A percentile compares a stretch with the other conserved stretches of the same genome.
Conservation (phyloP, 53 echinoderm and acorn worm species). For the Hippasteria phrygiana region DNA sequence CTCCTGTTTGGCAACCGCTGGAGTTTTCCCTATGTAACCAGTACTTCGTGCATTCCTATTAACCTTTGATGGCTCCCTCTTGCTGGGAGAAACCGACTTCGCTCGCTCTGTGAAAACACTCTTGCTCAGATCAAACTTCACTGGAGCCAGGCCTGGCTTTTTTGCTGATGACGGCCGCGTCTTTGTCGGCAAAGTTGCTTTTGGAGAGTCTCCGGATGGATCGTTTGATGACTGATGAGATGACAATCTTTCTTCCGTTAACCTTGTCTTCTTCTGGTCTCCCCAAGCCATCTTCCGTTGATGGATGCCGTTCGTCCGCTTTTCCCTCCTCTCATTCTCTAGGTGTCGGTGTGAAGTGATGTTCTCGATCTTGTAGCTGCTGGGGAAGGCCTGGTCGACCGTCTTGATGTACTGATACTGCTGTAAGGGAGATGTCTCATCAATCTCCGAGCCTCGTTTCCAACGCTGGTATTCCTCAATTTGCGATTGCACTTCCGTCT, state of each 20-base stretch:
- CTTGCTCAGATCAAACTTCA: slow-evolving; percentile 45
- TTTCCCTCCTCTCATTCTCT: slow-evolving; percentile 23
- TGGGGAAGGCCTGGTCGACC: slow-evolving; percentile 62
- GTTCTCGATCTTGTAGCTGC: slow-evolving; percentile 18
- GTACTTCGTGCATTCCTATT: slow-evolving; percentile 27
- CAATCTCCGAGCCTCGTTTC: background rate
- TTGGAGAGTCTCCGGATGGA: slow-evolving; percentile 21
- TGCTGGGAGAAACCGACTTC: background rate
- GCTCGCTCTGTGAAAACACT: slow-evolving; percentile 42
- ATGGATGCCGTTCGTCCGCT: background rate
- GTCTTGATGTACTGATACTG: slow-evolving; percentile 50
- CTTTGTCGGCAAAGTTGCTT: background rate
- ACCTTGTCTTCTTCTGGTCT: background rate
- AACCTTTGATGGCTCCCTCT: background rate
- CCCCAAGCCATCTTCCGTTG: slow-evolving; percentile 58
- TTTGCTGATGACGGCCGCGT: slow-evolving; percentile 15
- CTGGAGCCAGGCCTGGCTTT: background rate
- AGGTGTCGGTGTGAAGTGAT: slow-evolving; percentile 31
- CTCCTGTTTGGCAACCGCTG: background rate
- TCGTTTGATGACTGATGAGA: slow-evolving; percentile 1
- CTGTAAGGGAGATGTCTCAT: background rate
- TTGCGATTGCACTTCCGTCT: slow-evolving; percentile 11
- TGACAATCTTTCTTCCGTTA: background rate
- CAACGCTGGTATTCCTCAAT: slow-evolving; percentile 29
- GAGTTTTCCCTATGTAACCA: slow-evolving; percentile 15